These are phyloP conservation scores for Rhincodon typus DNA, from an alignment of 2,797 vertebrate genomes.

Conservation along the genomic window DNA sequence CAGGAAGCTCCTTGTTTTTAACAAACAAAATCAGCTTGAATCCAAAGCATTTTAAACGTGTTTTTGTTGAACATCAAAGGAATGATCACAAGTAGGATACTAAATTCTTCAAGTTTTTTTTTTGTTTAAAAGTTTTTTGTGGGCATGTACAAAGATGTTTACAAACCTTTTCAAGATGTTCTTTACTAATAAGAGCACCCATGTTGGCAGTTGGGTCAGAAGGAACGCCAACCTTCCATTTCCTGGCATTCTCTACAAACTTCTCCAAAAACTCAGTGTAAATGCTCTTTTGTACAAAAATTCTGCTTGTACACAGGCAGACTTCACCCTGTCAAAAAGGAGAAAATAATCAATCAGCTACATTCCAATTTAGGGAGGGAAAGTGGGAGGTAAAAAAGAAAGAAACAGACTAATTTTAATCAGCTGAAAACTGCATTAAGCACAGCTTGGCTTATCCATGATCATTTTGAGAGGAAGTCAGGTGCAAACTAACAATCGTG, in stretches of 20 bases:
- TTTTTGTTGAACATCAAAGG: too few species aligned
- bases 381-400: not conserved
- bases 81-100: not conserved
- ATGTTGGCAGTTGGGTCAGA: constrained; percentile 66
- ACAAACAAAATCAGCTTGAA: not conserved
- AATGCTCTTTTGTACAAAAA: constrained; percentile 84
- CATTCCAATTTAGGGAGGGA: not conserved
- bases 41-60: not conserved
- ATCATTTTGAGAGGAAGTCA: not conserved
- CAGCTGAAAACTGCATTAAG: not conserved
- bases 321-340: constrained; percentile 74
- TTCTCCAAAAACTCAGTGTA: constrained; percentile 75
- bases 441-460: not conserved
- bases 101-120: not conserved
- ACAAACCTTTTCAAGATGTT: constrained; percentile 82
- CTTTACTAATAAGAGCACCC: constrained; percentile 87
- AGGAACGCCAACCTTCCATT: constrained; percentile 80
- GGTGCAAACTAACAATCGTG: not conserved
- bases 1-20: not conserved
- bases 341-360: not conserved
- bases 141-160: not conserved
- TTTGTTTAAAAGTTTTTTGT: too few species aligned
- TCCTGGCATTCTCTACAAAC: constrained; percentile 77
- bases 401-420: not conserved
- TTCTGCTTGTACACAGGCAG: constrained; percentile 92